Conservation (phyloP, 2,113 vertebrate species). For the Aphyosemion australe region DNA sequence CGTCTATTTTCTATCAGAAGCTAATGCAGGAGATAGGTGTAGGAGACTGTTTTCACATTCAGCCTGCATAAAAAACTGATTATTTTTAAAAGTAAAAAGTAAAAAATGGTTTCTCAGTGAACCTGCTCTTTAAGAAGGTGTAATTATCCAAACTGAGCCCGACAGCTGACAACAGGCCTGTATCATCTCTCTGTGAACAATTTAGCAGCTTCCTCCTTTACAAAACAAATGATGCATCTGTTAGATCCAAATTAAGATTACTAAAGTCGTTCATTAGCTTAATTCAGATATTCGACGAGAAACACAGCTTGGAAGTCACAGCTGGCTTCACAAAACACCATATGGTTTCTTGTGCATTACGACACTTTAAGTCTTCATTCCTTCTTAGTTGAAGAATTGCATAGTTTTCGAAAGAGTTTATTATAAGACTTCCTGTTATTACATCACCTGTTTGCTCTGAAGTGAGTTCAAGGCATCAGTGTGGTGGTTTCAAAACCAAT, state of each 20-base stretch:
- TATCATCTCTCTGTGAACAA: background rate
- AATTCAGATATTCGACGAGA: constrained; percentile 12
- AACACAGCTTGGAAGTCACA: constrained; percentile 11
- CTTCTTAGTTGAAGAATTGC: background rate
- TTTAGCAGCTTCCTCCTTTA: constrained; percentile 2
- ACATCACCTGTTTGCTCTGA: background rate
- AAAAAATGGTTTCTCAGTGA: too few species aligned
- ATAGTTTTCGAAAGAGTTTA: background rate
- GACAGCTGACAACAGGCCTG: too few species aligned
- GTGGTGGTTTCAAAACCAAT: too few species aligned
- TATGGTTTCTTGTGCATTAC: background rate
- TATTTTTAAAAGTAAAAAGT: too few species aligned
- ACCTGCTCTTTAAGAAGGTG: background rate
- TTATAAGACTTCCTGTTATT: background rate
- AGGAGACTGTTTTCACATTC: too few species aligned
- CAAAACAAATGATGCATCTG: background rate
- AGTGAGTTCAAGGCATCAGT: background rate
- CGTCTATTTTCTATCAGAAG: too few species aligned
- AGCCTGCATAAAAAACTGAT: too few species aligned
- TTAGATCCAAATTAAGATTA: background rate
- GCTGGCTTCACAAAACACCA: background rate
- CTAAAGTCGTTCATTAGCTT: constrained; percentile 20
- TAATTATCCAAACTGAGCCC: background rate
- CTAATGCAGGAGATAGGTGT: too few species aligned
- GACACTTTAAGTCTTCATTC: background rate